These are phyloP conservation scores for Anseranas semipalmata DNA, from an alignment of 2,113 vertebrate genomes.

Conservation along the genomic window DNA sequence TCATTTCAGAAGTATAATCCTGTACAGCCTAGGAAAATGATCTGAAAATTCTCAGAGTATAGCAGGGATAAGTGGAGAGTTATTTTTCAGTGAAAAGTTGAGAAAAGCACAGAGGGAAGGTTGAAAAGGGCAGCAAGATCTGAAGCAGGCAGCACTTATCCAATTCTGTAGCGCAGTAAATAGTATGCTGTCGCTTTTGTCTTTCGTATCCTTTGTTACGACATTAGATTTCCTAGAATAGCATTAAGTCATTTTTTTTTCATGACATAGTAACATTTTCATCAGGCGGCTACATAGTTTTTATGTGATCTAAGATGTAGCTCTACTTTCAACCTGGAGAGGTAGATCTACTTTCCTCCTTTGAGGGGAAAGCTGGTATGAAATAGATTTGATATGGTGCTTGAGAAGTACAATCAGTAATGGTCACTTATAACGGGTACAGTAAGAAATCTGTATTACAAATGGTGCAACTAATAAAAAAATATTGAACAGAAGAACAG, in stretches of 20 bases:
- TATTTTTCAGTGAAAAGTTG: neutral
- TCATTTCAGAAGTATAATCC: neutral
- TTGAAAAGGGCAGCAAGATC: neutral
- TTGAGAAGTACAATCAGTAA: neutral
- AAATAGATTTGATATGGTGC: neutral
- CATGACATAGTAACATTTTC: neutral
- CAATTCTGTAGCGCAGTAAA: neutral
- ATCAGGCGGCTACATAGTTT: neutral
- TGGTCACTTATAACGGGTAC: neutral
- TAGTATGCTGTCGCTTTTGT: neutral
- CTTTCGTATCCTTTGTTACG: neutral
- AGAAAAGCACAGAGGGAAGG: neutral
- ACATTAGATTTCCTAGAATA: neutral
- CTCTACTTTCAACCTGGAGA: neutral
- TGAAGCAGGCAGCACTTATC: neutral
- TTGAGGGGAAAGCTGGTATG: neutral
- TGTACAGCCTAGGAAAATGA: neutral
- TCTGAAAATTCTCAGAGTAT: neutral
- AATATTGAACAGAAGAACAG: neutral
- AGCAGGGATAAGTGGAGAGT: neutral
- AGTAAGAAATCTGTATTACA: neutral
- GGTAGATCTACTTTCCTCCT: neutral
- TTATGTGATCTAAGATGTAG: neutral
- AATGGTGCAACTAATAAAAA: neutral
- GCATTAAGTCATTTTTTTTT: neutral